Conservation (phyloP, 2,888 invertebrate genomes). For the Philonicus albiceps region DNA sequence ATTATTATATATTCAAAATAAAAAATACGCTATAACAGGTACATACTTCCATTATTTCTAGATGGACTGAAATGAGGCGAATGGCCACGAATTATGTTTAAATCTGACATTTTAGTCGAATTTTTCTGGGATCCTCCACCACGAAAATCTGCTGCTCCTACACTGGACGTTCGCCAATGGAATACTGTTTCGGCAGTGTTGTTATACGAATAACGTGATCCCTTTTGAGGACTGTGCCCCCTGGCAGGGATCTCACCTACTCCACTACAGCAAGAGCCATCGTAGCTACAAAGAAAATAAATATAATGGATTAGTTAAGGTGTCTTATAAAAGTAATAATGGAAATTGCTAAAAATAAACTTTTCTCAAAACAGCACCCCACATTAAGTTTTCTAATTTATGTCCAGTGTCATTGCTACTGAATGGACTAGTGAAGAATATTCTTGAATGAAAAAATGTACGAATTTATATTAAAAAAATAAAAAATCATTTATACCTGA, state of each 20-base stretch:
- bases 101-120: slow-evolving; percentile 49
- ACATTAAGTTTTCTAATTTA: background rate
- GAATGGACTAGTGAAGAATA: background rate
- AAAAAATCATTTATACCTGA: background rate
- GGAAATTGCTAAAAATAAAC: background rate
- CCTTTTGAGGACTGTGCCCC: slow-evolving; percentile 45
- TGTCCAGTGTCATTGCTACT: background rate
- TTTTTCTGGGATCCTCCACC: slow-evolving; percentile 32
- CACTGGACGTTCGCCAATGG: slow-evolving; percentile 47
- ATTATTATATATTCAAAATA: background rate
- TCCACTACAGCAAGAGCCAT: slow-evolving; percentile 44
- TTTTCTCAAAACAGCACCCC: background rate
- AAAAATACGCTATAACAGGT: background rate
- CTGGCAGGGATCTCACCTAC: slow-evolving; percentile 43
- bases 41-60: slow-evolving; percentile 49
- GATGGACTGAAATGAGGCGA: slow-evolving; percentile 53
- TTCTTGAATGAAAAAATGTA: background rate
- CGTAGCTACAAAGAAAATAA: slow-evolving; percentile 41
- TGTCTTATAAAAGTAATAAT: background rate
- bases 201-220: slow-evolving; percentile 47
- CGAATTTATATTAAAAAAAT: background rate
- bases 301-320: background rate
- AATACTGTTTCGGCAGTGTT: slow-evolving; percentile 46
- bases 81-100: slow-evolving; percentile 50
- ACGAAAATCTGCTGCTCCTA: slow-evolving; percentile 45